Conservation (phyloP, 2,797 vertebrate genomes). For the Lemur catta region DNA sequence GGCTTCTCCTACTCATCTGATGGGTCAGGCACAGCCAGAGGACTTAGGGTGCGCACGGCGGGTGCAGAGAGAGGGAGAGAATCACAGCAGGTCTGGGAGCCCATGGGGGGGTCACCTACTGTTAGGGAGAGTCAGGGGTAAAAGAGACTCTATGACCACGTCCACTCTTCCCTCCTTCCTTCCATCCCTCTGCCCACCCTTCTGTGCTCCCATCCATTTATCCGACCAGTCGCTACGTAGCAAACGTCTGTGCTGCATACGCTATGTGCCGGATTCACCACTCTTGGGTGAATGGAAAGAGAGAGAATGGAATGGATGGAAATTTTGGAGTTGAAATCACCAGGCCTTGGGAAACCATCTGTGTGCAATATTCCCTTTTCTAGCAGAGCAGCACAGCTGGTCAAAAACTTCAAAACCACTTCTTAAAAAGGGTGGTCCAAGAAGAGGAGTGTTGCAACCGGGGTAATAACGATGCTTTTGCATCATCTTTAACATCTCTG, state of each 20-base stretch:
- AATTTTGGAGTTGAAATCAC: not conserved
- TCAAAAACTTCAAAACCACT: not conserved
- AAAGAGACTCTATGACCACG: not conserved
- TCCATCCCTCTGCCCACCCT: fast-evolving
- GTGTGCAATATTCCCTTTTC: not conserved
- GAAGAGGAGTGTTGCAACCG: not conserved
- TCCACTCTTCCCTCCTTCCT: not conserved
- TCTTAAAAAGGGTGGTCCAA: not conserved
- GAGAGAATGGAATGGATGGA: not conserved
- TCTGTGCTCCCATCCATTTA: not conserved
- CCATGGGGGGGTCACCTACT: no score
- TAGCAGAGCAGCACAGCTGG: not conserved
- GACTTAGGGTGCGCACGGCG: not conserved
- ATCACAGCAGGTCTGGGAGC: not conserved
- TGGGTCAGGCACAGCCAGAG: not conserved
- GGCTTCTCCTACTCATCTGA: not conserved
- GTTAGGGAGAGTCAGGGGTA: not conserved
- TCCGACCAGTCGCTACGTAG: fast-evolving
- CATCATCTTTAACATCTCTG: not conserved
- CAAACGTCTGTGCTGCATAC: not conserved
- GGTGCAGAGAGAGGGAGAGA: not conserved
- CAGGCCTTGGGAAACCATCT: not conserved
- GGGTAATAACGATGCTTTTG: not conserved
- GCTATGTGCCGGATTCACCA: not conserved
- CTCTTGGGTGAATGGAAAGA: not conserved